Evolutionary conservation across 2,888 invertebrate species (phyloP), one percentile per base, ranked within the genome.

Genomic region (Tethea ocularis): DNA sequence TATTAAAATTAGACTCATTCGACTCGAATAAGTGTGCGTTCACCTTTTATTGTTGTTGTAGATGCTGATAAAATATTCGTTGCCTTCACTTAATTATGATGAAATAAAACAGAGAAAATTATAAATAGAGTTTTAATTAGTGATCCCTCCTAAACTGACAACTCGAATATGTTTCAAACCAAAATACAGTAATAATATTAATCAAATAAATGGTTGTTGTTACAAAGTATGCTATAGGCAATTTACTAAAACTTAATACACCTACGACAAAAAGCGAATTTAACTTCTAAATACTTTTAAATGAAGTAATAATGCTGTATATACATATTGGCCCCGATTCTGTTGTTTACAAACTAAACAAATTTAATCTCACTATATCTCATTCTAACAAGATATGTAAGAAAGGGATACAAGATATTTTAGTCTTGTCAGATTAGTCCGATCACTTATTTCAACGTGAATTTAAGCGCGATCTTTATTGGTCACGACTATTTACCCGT

Each of bases 71-170:
- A n/a, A 63, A 61, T 64, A 62, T 38, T 61, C 60, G 58, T 36
- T 29, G 22, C 38, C 59, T 56, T 64, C 61, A 53, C 56, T 56
- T 63, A 62, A 60, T 66, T 62, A 64, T 54, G 59, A 59, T 64
- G 23, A 77, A 88, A 87, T 88, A 86, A 89, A 88, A 88, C 80
- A 64, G 57, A 60, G 71, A 87, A 87, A 88, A 83, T 86, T 87
- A 87, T 89, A 87, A 87, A 89, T 88, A 88, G 26, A 26, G 78
- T 86, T 86, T 86, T 89, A 83, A 84, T 86, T 81, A 82, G 71
- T 77, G 74, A 80, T 74, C 85, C 85, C 86, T 85, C 80, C 80
- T 75, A 72, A 77, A 78, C 67, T 66, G 62, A 66, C 67, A 67
- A 68, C 63, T 68, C 63, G 58, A 57, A 51, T 29, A 29, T 52